phyloP scores from a whole-genome alignment of 2,113 vertebrate genomes.

The Otus sunia region DNA sequence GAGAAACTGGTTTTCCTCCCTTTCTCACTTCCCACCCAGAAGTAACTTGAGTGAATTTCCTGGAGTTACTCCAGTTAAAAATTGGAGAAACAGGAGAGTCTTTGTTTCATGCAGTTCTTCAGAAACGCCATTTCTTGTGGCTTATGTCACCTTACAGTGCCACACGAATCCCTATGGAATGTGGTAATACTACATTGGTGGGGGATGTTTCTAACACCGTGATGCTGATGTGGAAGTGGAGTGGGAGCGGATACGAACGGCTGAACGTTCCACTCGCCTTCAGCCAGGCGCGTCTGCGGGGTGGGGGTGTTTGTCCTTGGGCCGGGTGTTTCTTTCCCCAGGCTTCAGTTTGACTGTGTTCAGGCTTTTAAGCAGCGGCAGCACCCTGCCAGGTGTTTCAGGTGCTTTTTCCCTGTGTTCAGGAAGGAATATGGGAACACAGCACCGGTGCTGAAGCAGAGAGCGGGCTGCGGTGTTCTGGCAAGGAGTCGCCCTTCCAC shows the following conservation, averaged over 20 bases:
- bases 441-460: not conserved
- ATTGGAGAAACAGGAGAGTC: not conserved
- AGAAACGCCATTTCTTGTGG: not conserved
- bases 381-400: not conserved
- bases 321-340: not conserved
- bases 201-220: not conserved
- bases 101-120: not conserved
- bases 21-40: not conserved
- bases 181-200: fast-evolving
- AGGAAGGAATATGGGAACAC: not conserved
- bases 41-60: not conserved
- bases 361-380: not conserved
- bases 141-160: not conserved
- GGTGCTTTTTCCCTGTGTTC: not conserved
- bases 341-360: not conserved
- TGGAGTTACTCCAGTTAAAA: not conserved
- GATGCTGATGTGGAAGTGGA: not conserved
- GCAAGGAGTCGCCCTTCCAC: not conserved
- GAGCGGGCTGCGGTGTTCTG: not conserved
- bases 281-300: not conserved
- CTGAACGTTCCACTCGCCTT: not conserved
- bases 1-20: not conserved
- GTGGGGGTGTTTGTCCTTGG: not conserved
- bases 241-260: no score
- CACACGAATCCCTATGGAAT: not conserved